phyloP scores from a whole-genome alignment of 2,888 invertebrate genomes.

The Ellobium chinense region DNA sequence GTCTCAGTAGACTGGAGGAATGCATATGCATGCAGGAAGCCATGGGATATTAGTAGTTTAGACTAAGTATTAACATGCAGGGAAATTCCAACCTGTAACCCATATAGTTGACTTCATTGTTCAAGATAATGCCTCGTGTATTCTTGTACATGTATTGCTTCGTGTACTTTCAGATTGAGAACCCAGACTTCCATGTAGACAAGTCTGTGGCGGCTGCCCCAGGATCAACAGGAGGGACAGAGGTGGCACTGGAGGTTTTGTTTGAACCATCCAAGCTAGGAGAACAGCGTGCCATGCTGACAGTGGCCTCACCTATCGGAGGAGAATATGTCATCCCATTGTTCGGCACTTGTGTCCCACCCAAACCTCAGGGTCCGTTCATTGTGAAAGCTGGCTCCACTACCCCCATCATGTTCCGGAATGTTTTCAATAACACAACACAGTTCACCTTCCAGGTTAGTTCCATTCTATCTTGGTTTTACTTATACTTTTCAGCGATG shows the following conservation, averaged over 20 bases:
- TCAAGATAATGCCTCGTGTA: too few relatives aligned
- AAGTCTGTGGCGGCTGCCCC: conserved; percentile 78
- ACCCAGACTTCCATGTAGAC: conserved; percentile 78
- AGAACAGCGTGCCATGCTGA: conserved; percentile 74
- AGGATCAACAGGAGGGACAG: conserved; percentile 77
- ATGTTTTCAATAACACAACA: conserved; percentile 79
- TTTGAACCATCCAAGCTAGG: conserved; percentile 79
- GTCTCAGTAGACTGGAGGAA: too few relatives aligned
- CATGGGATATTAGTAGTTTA: too few relatives aligned
- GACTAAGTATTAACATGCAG: too few relatives aligned
- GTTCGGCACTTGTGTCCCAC: conserved; percentile 79
- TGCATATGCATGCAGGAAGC: too few relatives aligned
- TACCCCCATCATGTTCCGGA: conserved; percentile 79
- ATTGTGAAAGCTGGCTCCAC: conserved; percentile 78
- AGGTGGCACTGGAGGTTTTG: conserved; percentile 76
- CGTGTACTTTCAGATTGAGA: conserved; percentile 71
- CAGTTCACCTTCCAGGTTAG: conserved; percentile 78
- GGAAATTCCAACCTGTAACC: too few relatives aligned
- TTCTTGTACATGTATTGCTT: too few relatives aligned
- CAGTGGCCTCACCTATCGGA: conserved; percentile 72
- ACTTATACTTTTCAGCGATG: too few relatives aligned
- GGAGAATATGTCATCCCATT: conserved; percentile 80
- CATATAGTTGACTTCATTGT: too few relatives aligned
- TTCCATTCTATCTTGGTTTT: too few relatives aligned
- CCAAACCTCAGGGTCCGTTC: conserved; percentile 81